Evolutionary conservation across 2,797 vertebrate genomes (phyloP).

Genomic region (Halcyon chelicuti): DNA sequence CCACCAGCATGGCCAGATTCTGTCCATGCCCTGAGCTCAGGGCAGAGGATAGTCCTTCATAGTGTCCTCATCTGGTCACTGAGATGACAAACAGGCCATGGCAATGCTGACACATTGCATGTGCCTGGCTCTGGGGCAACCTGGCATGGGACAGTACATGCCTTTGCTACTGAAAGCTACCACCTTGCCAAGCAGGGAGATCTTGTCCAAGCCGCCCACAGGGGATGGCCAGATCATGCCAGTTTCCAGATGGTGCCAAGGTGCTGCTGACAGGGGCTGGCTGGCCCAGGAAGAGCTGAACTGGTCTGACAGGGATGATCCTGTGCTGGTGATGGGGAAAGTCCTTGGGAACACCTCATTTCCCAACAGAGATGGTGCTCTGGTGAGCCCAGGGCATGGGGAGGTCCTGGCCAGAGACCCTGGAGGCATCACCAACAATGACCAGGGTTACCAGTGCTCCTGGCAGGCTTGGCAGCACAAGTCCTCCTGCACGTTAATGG

Average conservation of each 20-base stretch:
- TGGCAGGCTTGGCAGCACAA: background rate
- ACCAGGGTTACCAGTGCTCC: background rate
- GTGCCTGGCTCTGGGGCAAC: background rate
- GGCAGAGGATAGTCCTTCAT: background rate
- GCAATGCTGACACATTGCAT: background rate
- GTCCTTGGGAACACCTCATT: fast-evolving
- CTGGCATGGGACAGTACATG: background rate
- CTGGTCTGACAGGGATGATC: background rate
- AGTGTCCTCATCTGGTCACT: fast-evolving
- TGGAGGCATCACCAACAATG: background rate
- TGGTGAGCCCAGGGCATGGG: fast-evolving
- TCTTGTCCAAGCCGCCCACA: background rate
- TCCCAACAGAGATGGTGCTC: background rate
- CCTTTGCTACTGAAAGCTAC: background rate
- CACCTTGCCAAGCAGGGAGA: background rate
- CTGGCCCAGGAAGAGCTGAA: background rate
- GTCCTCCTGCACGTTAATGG: background rate
- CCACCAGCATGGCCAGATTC: fast-evolving
- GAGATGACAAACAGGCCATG: background rate
- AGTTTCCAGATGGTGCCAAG: background rate
- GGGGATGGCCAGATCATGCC: background rate
- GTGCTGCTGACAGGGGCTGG: background rate
- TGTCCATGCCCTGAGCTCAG: background rate
- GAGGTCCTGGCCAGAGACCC: background rate
- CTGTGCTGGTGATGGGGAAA: background rate